These are phyloP conservation scores for Macrophya alboannulata DNA, from an alignment of 2,888 invertebrate species.

Conservation along the genomic window DNA sequence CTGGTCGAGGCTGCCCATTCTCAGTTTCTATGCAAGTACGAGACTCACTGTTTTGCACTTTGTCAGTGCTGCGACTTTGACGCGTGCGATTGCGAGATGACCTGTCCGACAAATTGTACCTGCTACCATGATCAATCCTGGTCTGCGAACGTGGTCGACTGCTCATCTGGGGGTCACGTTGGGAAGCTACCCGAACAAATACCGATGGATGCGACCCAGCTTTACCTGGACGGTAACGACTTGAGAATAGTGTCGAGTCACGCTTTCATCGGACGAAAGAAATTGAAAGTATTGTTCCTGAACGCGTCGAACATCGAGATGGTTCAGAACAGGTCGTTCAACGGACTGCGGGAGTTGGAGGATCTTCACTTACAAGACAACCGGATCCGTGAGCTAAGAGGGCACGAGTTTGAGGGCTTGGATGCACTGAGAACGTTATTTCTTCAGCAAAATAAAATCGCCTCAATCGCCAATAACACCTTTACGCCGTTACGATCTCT, in stretches of 20 bases:
- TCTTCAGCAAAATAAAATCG: constrained; percentile 88
- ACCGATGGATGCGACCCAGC: constrained; percentile 95
- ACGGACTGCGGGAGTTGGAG: constrained; percentile 90
- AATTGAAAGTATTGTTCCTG: constrained; percentile 88
- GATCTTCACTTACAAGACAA: constrained; percentile 90
- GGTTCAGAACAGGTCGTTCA: constrained; percentile 92
- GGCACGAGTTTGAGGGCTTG: constrained; percentile 91
- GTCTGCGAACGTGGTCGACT: constrained; percentile 93
- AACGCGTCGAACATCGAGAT: constrained; percentile 90
- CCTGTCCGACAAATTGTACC: constrained; percentile 92
- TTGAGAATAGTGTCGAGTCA: constrained; percentile 89
- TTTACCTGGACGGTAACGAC: constrained; percentile 93
- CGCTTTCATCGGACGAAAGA: constrained; percentile 92
- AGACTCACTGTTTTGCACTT: constrained; percentile 91
- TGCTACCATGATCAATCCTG: constrained; percentile 95
- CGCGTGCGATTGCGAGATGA: constrained; percentile 96
- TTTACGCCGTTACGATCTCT: constrained; percentile 86
- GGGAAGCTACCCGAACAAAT: constrained; percentile 89
- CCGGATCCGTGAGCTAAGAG: constrained; percentile 86
- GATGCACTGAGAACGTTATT: constrained; percentile 88
- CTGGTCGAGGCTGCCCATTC: constrained; percentile 90
- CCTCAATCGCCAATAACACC: constrained; percentile 87
- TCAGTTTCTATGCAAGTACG: constrained; percentile 93
- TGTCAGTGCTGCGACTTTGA: constrained; percentile 96
- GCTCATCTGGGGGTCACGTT: constrained; percentile 87